These are phyloP conservation scores for Chironomus riparius DNA, from an alignment of 2,888 invertebrate genomes.

Conservation along the genomic window DNA sequence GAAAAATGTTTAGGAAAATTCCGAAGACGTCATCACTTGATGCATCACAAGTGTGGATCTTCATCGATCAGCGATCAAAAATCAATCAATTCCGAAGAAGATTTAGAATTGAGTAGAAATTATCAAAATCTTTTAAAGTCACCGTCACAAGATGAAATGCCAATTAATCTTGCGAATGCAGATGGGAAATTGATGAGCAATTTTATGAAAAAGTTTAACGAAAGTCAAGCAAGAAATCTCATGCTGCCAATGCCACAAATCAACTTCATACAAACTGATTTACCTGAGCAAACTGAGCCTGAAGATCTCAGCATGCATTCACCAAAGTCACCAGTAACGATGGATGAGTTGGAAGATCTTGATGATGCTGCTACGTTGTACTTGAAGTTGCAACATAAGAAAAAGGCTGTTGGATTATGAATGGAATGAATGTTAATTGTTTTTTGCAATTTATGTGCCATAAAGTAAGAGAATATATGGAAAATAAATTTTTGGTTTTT, in stretches of 20 bases:
- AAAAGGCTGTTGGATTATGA: background rate
- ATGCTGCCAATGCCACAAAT: conserved; percentile 1
- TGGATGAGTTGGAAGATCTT: conserved; percentile 46
- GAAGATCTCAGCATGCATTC: conserved; percentile 74
- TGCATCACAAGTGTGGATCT: conserved; percentile 70
- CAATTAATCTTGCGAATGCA: background rate
- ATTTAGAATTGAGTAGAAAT: conserved; percentile 32
- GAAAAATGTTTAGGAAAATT: conserved; percentile 69
- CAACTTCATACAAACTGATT: background rate
- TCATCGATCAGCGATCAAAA: conserved; percentile 35
- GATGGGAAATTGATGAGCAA: conserved; percentile 8
- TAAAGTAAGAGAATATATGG: background rate
- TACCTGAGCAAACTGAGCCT: conserved; percentile 82
- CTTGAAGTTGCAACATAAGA: background rate
- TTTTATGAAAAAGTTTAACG: conserved; percentile 16
- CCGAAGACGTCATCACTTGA: conserved; percentile 74
- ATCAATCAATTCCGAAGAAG: conserved; percentile 34
- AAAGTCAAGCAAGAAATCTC: background rate
- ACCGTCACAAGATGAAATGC: background rate
- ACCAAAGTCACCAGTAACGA: conserved; percentile 33
- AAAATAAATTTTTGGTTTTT: too few species aligned
- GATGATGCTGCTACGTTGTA: conserved; percentile 44
- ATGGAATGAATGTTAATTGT: background rate
- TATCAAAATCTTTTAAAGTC: background rate
- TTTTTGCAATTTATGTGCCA: background rate